A percentile compares a stretch with the other conserved stretches of the same genome.
phyloP scores from a whole-genome alignment of 2,797 vertebrate genomes.

The Acanthopagrus latus region DNA sequence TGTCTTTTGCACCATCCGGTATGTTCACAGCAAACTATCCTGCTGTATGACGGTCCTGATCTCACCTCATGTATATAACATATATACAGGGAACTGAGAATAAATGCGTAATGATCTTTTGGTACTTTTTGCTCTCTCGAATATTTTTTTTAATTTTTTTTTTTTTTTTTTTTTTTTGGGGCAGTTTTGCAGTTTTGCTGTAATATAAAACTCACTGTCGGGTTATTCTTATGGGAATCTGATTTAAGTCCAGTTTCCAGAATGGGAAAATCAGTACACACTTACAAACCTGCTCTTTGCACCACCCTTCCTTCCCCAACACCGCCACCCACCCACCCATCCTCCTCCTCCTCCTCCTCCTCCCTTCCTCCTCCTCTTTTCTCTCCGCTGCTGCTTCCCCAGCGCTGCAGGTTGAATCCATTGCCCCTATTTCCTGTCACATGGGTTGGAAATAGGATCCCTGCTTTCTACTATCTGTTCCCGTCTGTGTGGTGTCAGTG shows the following conservation, averaged over 20 bases:
- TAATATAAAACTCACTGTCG: background rate
- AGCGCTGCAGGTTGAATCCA: constrained; percentile 85
- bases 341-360: background rate
- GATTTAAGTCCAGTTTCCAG: background rate
- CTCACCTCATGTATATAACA: background rate
- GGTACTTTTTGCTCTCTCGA: background rate
- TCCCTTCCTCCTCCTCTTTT: constrained; percentile 31
- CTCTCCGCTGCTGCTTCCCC: constrained; percentile 41
- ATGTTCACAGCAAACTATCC: background rate
- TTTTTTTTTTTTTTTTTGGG: no score
- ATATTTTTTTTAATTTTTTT: background rate
- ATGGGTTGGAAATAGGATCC: constrained; percentile 91
- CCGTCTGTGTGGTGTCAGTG: constrained; percentile 71
- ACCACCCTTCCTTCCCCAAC: constrained; percentile 48
- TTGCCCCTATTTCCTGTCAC: constrained; percentile 91
- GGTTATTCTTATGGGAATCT: background rate
- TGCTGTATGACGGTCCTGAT: background rate
- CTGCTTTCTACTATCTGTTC: constrained; percentile 80
- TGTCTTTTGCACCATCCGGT: background rate
- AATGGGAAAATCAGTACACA: background rate
- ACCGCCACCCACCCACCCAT: constrained; percentile 18
- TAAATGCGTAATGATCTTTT: background rate
- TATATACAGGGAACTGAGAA: background rate
- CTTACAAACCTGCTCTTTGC: constrained; percentile 56
- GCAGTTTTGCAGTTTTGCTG: background rate